These are phyloP conservation scores for Orthochromis indermauri DNA, from an alignment of 2,113 vertebrate species.

Conservation along the genomic window DNA sequence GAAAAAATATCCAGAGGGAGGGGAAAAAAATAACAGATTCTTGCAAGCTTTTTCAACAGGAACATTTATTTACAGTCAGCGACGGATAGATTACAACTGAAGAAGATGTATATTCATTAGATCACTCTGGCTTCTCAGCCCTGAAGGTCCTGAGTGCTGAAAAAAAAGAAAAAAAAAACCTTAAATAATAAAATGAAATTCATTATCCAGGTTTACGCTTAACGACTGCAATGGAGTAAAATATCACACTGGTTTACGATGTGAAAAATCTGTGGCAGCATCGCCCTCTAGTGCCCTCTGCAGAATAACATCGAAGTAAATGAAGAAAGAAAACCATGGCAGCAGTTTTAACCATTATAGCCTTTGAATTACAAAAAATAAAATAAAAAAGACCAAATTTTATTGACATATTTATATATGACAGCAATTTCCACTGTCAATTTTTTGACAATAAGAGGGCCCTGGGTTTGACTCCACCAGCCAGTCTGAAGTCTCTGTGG, in stretches of 20 bases:
- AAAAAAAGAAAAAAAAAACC: fast-evolving
- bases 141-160: background rate
- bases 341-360: background rate
- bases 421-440: background rate
- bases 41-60: background rate
- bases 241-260: background rate
- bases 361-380: background rate
- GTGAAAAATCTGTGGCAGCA: background rate
- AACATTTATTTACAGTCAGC: background rate
- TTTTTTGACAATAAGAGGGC: background rate
- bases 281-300: slow-evolving; percentile 22
- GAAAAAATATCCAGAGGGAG: background rate
- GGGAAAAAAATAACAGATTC: fast-evolving
- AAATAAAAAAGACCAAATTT: fast-evolving
- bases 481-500: background rate
- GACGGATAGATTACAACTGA: background rate
- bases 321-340: fast-evolving
- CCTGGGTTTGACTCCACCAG: background rate
- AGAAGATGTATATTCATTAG: background rate
- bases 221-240: background rate
- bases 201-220: background rate
- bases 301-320: background rate
- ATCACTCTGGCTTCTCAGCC: background rate
- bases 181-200: background rate
- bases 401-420: background rate